Conservation (phyloP, 92 coral and sea anemone genomes). For the Actinernus sp. region DNA sequence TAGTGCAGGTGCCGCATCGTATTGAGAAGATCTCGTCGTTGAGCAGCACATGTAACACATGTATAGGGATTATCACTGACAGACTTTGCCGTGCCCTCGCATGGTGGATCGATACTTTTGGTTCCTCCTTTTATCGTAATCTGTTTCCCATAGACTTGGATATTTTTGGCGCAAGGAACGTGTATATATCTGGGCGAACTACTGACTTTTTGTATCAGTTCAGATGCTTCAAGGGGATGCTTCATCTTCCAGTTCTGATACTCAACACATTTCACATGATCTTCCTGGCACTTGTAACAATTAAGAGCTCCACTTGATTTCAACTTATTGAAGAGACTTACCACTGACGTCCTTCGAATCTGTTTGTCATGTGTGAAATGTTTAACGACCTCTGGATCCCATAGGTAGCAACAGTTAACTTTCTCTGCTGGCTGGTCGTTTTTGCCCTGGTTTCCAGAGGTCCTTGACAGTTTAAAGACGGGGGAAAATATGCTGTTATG, state of each 20-base stretch:
- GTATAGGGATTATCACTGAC: too few relatives aligned
- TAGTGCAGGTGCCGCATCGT: too few relatives aligned
- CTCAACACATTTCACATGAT: constrained; percentile 11
- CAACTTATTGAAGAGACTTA: constrained; percentile 6
- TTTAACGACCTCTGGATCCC: constrained; percentile 60
- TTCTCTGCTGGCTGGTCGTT: not conserved
- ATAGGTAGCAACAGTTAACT: constrained; percentile 19
- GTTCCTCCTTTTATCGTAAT: constrained; percentile 8
- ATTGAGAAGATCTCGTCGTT: too few relatives aligned
- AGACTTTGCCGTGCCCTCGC: not conserved
- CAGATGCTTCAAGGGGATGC: constrained; percentile 15
- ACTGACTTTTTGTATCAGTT: not conserved
- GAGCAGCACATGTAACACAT: too few relatives aligned
- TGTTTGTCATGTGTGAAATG: constrained; percentile 30
- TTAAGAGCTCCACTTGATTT: not conserved
- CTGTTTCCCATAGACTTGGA: not conserved
- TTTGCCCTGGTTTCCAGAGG: constrained; percentile 40
- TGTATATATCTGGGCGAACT: constrained; percentile 8
- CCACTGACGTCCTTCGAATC: constrained; percentile 26
- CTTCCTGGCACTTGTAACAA: constrained; percentile 2
- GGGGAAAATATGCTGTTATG: not conserved
- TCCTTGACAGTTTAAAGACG: constrained; percentile 45
- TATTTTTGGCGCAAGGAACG: constrained; percentile 7
- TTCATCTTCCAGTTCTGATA: constrained; percentile 17
- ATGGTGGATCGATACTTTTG: constrained; percentile 20